Base-by-base conservation (phyloP, 2,888 invertebrate species). In the Pemphredon lugubris region DNA sequence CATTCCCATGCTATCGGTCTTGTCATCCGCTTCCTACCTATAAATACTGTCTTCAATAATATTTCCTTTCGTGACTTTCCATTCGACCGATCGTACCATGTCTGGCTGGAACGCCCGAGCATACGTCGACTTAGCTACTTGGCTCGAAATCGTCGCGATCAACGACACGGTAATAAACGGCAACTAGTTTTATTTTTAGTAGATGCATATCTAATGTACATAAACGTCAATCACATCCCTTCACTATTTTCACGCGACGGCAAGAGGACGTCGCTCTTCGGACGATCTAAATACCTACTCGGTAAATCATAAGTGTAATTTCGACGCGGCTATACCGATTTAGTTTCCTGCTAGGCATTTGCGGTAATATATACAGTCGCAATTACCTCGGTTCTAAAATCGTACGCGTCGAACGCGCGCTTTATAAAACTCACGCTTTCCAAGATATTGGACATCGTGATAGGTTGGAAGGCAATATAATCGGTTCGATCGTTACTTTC, bases 221-320 rank as follows among this genome's bases (percentile, higher is more conserved):
- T 54, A 67, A 64, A 75, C 39, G 65, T 66, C 70, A 66, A 51
- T 66, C 69, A 39, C 18, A 47, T 51, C 44, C 48, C 16, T 44
- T 44, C 37, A 45, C 50, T 63, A 73, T 60, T 70, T 54, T 60
- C 37, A 21, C 50, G 20, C 40, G 40, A 40, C 48, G 61, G 32
- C 26, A 7, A 53, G 50, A 65, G 51, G 58, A 53, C 48, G 72
- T 67, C 64, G 32, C 53, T 55, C 58, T 64, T 51, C 45, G 48
- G 60, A 30, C 50, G 60, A 30, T 57, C 14, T 40, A 16, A 26
- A 11, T 45, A 53, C 50, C 21, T 23, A 23, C 16, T 47, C 50
- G 32, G 57, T 77, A 72, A 78, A 72, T 75, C 75, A 75, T 72
- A 47, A 34, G 1, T 4, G 3, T 26, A 7, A 26, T 26, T 26